Evolutionary conservation across 2,797 vertebrate species (phyloP).

Genomic region (Galagoides demidoff): DNA sequence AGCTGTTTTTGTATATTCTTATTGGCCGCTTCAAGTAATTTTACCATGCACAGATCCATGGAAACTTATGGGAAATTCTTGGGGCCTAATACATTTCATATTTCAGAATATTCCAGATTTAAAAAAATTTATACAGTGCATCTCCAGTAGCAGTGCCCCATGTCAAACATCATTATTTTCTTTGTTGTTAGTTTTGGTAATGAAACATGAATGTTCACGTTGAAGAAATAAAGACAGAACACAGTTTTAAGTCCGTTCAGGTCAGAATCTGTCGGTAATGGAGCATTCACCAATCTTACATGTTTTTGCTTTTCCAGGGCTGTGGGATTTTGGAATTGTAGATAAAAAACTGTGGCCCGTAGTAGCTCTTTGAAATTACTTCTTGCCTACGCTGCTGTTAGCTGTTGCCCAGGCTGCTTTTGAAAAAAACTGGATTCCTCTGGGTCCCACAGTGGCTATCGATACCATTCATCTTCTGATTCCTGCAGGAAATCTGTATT

Average conservation of each 20-base stretch:
- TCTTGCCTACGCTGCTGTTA: not conserved
- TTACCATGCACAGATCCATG: not conserved
- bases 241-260: not conserved
- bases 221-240: not conserved
- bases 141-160: not conserved
- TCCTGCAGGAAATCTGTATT: slow-evolving; percentile 68
- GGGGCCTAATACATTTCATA: not conserved
- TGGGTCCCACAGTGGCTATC: not conserved
- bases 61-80: not conserved
- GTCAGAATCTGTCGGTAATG: not conserved
- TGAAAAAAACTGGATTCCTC: not conserved
- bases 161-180: not conserved
- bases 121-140: not conserved
- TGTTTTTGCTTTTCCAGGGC: slow-evolving; percentile 31
- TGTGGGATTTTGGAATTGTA: not conserved
- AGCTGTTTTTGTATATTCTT: not conserved
- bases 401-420: not conserved
- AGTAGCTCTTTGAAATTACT: not conserved
- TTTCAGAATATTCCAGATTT: not conserved
- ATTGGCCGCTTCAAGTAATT: not conserved
- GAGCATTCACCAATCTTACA: not conserved
- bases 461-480: slow-evolving; percentile 53
- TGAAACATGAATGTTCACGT: not conserved
- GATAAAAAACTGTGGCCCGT: not conserved
- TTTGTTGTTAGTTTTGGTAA: not conserved